phyloP scores from a whole-genome alignment of 2,797 vertebrate genomes.

The Premnoplex brunnescens region DNA sequence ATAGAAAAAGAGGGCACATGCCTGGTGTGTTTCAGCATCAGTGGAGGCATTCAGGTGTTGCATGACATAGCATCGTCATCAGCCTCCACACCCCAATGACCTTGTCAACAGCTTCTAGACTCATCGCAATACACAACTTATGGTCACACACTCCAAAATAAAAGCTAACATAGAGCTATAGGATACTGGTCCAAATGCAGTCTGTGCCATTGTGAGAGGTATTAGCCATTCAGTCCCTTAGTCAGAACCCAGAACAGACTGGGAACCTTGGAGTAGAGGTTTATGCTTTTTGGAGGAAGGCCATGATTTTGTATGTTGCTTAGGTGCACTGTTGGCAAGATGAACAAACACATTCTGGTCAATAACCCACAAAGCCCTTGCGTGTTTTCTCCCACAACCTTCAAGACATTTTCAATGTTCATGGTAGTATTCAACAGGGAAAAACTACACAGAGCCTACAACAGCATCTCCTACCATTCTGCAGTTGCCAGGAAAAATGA shows the following conservation, averaged over 20 bases:
- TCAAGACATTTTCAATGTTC: not conserved
- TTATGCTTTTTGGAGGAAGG: not conserved
- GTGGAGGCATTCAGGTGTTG: not conserved
- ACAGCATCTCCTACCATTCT: not conserved
- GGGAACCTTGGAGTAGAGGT: not conserved
- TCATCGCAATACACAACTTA: not conserved
- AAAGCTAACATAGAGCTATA: accelerated
- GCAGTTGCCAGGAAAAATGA: not conserved
- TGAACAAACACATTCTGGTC: not conserved
- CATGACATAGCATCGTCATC: not conserved
- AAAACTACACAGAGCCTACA: not conserved
- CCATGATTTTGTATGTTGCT: not conserved
- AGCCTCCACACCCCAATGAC: not conserved
- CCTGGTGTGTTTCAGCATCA: not conserved
- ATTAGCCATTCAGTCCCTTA: not conserved
- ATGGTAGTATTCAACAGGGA: not conserved
- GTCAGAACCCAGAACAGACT: not conserved
- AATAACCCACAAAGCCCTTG: not conserved
- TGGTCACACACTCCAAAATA: accelerated
- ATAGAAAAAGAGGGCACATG: not conserved
- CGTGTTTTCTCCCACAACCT: not conserved
- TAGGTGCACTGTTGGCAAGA: not conserved
- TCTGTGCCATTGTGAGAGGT: not conserved
- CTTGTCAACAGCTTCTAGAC: not conserved
- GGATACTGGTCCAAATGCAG: not conserved